phyloP scores from a whole-genome alignment of 2,888 invertebrate species.

The Ectobius pallidus region DNA sequence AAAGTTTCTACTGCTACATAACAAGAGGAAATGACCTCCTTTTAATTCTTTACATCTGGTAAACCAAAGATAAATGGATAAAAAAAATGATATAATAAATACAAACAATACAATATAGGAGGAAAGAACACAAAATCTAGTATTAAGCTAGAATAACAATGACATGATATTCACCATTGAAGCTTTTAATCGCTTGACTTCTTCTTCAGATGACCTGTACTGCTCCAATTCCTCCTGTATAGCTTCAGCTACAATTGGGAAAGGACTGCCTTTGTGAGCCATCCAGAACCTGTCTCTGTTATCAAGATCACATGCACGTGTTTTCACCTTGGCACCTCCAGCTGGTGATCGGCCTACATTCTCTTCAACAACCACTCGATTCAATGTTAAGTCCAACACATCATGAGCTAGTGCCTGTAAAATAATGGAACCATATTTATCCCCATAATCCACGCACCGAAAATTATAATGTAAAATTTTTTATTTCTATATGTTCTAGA shows the following conservation, averaged over 20 bases:
- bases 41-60: too few species aligned
- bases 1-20: too few species aligned
- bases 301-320: conserved; percentile 89
- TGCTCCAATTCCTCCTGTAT: conserved; percentile 98
- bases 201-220: conserved; percentile 92
- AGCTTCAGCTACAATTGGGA: conserved; percentile 95
- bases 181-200: conserved; percentile 92
- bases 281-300: conserved; percentile 91
- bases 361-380: conserved; percentile 79
- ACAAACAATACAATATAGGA: too few species aligned
- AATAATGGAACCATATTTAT: too few species aligned
- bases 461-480: too few species aligned
- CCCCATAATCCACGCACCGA: too few species aligned
- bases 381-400: conserved; percentile 88
- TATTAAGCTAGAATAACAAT: too few species aligned
- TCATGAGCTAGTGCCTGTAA: conserved; percentile 87
- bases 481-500: too few species aligned
- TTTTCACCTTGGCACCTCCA: conserved; percentile 75
- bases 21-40: too few species aligned
- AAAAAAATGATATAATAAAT: too few species aligned
- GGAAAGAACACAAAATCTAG: too few species aligned
- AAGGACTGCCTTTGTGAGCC: conserved; percentile 89
- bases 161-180: conserved; percentile 69
- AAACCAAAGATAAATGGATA: too few species aligned
- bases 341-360: conserved; percentile 57